Percentiles rank a stretch among this genome's conserved stretches.
Conservation (phyloP, 2,888 invertebrate genomes). For the Hydrotaea diabolus region DNA sequence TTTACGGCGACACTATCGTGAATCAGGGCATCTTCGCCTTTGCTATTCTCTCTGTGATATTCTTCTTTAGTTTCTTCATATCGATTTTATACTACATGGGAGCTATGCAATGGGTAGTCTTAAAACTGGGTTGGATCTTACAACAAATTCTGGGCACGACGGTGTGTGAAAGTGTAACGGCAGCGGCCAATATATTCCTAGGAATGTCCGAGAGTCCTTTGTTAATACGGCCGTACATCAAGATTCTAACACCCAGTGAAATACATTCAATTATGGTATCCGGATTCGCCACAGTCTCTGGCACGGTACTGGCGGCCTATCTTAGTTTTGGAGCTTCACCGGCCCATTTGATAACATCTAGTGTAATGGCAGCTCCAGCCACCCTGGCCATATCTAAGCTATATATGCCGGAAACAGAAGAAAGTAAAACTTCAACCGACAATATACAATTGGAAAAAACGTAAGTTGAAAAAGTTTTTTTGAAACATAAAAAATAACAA, state of each 20-base stretch:
- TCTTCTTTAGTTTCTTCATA: slow-evolving; percentile 95
- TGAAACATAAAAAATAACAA: background rate
- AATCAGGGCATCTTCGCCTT: slow-evolving; percentile 89
- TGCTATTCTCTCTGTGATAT: slow-evolving; percentile 93
- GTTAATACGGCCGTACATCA: slow-evolving; percentile 92
- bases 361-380: slow-evolving; percentile 98
- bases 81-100: slow-evolving; percentile 94
- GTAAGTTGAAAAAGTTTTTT: slow-evolving; percentile 82
- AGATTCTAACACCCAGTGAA: slow-evolving; percentile 92
- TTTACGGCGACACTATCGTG: slow-evolving; percentile 88
- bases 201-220: slow-evolving; percentile 96
- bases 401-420: slow-evolving; percentile 94
- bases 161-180: slow-evolving; percentile 95
- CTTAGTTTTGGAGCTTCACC: slow-evolving; percentile 94
- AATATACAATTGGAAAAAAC: slow-evolving; percentile 87
- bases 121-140: slow-evolving; percentile 90
- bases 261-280: slow-evolving; percentile 96
- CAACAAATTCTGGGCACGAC: slow-evolving; percentile 90
- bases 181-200: slow-evolving; percentile 96
- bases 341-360: slow-evolving; percentile 93
- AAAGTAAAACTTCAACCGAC: slow-evolving; percentile 88
- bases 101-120: slow-evolving; percentile 91
- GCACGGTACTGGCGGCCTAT: slow-evolving; percentile 95
- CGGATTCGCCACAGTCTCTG: slow-evolving; percentile 97
- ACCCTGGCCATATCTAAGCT: slow-evolving; percentile 94